These are phyloP conservation scores for Rafetus swinhoei DNA, from an alignment of 2,113 vertebrate genomes.

Conservation along the genomic window DNA sequence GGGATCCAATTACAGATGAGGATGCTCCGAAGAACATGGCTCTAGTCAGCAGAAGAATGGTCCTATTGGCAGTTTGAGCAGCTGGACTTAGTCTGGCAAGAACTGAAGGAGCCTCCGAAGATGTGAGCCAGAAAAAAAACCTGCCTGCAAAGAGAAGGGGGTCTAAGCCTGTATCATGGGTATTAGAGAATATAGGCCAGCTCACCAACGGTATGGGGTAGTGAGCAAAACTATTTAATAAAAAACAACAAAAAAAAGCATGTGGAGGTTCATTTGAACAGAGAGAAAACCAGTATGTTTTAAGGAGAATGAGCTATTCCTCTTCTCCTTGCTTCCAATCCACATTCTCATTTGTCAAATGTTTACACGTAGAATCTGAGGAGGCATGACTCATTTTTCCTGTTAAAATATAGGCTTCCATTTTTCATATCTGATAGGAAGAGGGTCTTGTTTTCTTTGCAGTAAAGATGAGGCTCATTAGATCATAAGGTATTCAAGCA, in stretches of 20 bases:
- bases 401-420: background rate
- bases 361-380: background rate
- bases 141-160: background rate
- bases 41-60: background rate
- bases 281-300: background rate
- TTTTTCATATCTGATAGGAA: background rate
- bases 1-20: background rate
- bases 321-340: background rate
- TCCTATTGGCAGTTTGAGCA: background rate
- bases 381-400: background rate
- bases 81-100: background rate
- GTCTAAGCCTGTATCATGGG: background rate
- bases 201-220: background rate
- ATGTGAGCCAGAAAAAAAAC: background rate
- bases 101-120: background rate
- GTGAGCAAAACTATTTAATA: slow-evolving; percentile 27
- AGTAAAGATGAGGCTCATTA: background rate
- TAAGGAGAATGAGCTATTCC: background rate
- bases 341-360: background rate
- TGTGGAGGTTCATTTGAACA: slow-evolving; percentile 1
- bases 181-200: background rate
- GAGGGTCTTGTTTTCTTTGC: background rate
- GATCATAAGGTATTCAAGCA: background rate
- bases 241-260: background rate
- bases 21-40: background rate